phyloP scores from a whole-genome alignment of 2,797 vertebrate genomes.

The Eospalax fontanierii region DNA sequence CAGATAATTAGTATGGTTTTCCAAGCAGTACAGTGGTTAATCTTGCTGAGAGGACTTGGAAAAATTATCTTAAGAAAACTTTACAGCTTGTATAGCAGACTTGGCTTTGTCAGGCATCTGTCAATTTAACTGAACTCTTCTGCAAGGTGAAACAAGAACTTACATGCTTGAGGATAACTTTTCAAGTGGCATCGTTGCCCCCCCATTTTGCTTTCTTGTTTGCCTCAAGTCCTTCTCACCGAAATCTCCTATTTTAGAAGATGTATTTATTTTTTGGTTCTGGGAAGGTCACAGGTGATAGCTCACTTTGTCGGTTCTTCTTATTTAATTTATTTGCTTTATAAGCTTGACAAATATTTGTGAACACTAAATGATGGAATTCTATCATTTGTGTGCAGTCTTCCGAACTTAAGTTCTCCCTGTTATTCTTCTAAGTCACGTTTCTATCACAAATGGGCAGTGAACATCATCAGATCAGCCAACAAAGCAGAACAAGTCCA shows the following conservation, averaged over 20 bases:
- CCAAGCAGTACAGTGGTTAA: neutral
- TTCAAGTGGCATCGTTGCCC: neutral
- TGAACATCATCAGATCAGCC: neutral
- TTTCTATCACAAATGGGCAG: neutral
- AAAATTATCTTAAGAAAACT: neutral
- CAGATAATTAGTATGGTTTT: neutral
- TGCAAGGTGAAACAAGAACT: neutral
- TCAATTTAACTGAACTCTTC: neutral
- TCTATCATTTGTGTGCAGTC: neutral
- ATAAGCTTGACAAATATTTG: conserved; percentile 24
- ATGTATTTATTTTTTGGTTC: neutral
- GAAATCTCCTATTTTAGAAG: neutral
- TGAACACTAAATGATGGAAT: neutral
- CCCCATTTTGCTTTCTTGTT: neutral
- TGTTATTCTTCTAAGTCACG: neutral
- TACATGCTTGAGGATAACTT: neutral
- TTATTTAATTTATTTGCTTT: neutral
- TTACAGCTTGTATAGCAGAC: neutral
- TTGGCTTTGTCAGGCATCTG: neutral
- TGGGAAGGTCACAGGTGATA: neutral
- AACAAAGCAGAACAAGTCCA: neutral
- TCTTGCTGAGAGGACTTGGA: neutral
- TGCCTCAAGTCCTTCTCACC: neutral
- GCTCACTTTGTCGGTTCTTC: neutral
- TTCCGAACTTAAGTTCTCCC: neutral